Percentiles rank a stretch among this genome's conserved stretches.
phyloP scores from a whole-genome alignment of 2,888 invertebrate species.

The Corbicula japonica region DNA sequence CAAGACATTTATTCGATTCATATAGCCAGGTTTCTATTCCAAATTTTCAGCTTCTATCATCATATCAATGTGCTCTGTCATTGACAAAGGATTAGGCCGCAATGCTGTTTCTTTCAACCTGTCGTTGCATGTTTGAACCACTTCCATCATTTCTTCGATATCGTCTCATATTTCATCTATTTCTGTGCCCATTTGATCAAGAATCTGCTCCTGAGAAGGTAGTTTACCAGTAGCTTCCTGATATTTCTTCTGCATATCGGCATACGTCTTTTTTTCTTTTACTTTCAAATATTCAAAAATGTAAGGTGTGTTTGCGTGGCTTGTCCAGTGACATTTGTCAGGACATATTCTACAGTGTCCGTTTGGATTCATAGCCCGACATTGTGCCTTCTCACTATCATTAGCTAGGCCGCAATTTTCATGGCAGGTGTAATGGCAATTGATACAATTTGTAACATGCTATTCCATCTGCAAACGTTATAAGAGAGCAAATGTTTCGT shows the following conservation, averaged over 20 bases:
- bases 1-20: neutral
- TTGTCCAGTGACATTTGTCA: conserved; percentile 48
- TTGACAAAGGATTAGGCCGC: conserved; percentile 45
- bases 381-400: conserved; percentile 66
- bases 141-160: conserved; percentile 39
- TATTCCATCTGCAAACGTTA: conserved; percentile 64
- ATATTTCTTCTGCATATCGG: conserved; percentile 42
- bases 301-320: conserved; percentile 55
- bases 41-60: conserved; percentile 58
- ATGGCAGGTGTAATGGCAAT: conserved; percentile 75
- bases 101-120: conserved; percentile 48
- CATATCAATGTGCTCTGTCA: conserved; percentile 53
- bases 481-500: conserved; percentile 48
- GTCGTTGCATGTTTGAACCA: conserved; percentile 37
- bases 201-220: conserved; percentile 21
- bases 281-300: conserved; percentile 22
- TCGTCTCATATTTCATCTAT: conserved; percentile 10
- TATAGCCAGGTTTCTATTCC: conserved; percentile 43
- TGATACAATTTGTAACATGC: conserved; percentile 72
- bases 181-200: conserved; percentile 36
- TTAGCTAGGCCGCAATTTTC: conserved; percentile 65
- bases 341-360: conserved; percentile 52
- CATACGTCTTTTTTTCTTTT: conserved; percentile 38
- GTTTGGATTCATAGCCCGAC: conserved; percentile 53
- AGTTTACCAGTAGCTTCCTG: conserved; percentile 25